phyloP scores from a whole-genome alignment of 2,797 vertebrate genomes.

The Siniperca scherzeri region DNA sequence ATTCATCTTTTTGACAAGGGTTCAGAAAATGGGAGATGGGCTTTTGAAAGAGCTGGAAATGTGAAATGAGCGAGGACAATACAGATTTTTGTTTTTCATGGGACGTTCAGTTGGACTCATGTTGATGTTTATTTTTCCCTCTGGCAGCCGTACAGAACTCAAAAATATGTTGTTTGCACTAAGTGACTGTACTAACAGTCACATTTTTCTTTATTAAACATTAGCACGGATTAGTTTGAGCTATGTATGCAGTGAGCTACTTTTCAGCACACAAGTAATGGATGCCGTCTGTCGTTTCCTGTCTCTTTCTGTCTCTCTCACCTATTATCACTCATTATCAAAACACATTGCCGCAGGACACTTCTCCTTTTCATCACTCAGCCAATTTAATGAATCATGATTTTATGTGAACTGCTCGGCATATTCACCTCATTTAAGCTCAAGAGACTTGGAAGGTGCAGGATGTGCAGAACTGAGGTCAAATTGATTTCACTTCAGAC shows the following conservation, averaged over 20 bases:
- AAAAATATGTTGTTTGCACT: background rate
- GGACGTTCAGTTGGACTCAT: background rate
- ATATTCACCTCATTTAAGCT: conserved; percentile 31
- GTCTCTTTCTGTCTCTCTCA: conserved; percentile 4
- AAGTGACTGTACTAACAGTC: background rate
- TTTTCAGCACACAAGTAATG: conserved; percentile 15
- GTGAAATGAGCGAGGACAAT: background rate
- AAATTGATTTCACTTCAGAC: conserved; percentile 16
- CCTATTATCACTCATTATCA: conserved; percentile 44
- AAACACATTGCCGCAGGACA: conserved; percentile 31
- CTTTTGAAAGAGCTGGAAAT: conserved; percentile 25
- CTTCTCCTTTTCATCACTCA: conserved; percentile 43
- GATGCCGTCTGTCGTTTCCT: conserved; percentile 11
- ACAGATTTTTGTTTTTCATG: conserved; percentile 11
- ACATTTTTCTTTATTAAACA: conserved; percentile 11
- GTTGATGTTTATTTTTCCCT: conserved; percentile 3
- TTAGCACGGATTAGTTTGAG: conserved; percentile 15
- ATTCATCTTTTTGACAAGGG: conserved; percentile 69
- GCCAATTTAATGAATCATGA: conserved; percentile 54
- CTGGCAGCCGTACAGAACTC: background rate
- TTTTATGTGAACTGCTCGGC: conserved; percentile 52
- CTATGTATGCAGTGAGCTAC: background rate
- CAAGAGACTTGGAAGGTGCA: conserved; percentile 29
- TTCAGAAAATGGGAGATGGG: too few species aligned
- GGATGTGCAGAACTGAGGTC: conserved; percentile 15